Base-by-base conservation (phyloP, 53 echinoderm and acorn worm species). In the Apostichopus leukothele region DNA sequence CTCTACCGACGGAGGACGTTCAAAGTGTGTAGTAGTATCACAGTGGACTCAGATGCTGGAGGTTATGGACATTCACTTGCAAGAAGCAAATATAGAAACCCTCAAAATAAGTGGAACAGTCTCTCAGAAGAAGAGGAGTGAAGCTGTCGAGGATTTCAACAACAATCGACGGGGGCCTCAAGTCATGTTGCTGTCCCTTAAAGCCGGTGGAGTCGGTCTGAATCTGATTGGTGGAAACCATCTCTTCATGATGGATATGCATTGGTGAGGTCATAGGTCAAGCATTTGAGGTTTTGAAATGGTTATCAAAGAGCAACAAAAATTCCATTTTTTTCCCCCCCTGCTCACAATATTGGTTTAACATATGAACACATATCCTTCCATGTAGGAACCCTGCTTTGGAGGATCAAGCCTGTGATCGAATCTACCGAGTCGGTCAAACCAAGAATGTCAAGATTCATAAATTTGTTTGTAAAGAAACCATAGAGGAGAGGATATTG, bases 31-130 rank as follows among this genome's bases (percentile, higher is more conserved):
- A 13, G 83, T 98, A 10, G 92, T 98, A 5, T 98, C 98, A 14
- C 95, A 95, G 89, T 98, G 98, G 98, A 98, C 98, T 19, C 88
- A 92, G 60, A 98, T 98, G 98, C 92, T 98, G 54, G 98, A 95
- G 67, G 92, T 98, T 6, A 90, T 95, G 75, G 94, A 84, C 0
- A 67, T 76, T 63, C 98, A 98, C 88, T 88, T 98, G 9, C 87
- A 81, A 60, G 59, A 19, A 23, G 90, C 93, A 21, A 94, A 94
- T 78, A 93, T 94, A 55, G 22, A 88, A 18, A 91, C 89, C 89
- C 94, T 91, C 81, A 92, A 86, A 60, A 98, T 98, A 55, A 91
- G 94, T 6, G 95, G 98, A 57, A 90, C 94, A 50, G 89, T 98
- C 87, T 87, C 98, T 20, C 93, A 95, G 74, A 94, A 94, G 93